Evolutionary conservation across 2,113 vertebrate genomes (phyloP).

Genomic region (Willisornis vidua): DNA sequence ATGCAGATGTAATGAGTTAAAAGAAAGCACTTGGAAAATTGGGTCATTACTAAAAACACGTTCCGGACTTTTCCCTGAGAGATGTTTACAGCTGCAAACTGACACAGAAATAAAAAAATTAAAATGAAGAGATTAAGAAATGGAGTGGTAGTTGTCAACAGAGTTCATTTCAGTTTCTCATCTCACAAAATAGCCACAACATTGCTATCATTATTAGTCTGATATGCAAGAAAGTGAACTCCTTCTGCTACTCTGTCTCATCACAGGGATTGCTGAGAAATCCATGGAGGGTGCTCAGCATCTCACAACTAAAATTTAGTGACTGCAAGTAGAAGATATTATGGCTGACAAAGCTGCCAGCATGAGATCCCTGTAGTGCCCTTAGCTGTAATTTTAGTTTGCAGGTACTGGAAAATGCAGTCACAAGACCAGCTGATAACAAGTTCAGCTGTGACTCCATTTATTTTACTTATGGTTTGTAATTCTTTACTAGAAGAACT

Average conservation of each 20-base stretch:
- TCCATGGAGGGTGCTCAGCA: neutral
- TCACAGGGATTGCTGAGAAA: neutral
- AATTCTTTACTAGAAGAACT: neutral
- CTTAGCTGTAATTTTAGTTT: neutral
- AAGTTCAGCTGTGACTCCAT: neutral
- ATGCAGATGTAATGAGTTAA: neutral
- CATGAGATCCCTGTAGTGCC: neutral
- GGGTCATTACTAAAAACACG: neutral
- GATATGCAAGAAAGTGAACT: neutral
- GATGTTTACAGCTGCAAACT: slow-evolving; percentile 32
- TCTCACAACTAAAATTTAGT: neutral
- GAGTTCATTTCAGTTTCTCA: neutral
- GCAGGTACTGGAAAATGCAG: neutral
- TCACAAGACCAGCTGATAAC: neutral
- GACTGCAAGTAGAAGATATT: neutral
- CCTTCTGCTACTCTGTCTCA: neutral
- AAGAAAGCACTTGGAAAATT: neutral
- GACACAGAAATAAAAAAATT: slow-evolving; percentile 16
- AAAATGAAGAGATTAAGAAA: neutral
- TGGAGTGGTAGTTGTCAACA: neutral
- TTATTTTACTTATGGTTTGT: neutral
- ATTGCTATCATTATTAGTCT: neutral
- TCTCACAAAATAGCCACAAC: neutral
- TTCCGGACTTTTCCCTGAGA: slow-evolving; percentile 17
- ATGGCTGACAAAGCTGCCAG: neutral